Evolutionary conservation across 2,113 vertebrate species (phyloP).

Genomic region (Diadophis punctatus): DNA sequence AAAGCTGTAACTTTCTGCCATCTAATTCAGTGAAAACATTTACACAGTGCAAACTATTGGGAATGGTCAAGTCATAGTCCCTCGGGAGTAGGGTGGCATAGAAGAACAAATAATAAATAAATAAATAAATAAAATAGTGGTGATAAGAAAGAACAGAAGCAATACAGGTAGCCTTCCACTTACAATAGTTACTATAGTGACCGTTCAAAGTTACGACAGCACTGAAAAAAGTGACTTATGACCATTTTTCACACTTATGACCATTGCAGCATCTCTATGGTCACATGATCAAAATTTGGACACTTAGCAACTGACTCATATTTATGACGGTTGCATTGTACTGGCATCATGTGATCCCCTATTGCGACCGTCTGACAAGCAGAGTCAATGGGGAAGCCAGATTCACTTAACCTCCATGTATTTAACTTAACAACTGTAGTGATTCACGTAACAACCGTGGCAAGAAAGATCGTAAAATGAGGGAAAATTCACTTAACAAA

Average conservation of each 20-base stretch:
- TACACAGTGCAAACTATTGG: neutral
- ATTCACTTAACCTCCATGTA: neutral
- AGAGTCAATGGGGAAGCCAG: neutral
- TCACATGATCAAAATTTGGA: neutral
- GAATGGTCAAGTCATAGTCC: neutral
- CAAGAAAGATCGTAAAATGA: neutral
- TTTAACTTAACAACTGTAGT: neutral
- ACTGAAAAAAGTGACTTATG: too few species aligned
- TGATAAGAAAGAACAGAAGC: neutral
- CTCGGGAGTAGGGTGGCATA: too few species aligned
- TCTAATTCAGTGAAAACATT: neutral
- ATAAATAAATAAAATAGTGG: too few species aligned
- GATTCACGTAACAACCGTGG: neutral
- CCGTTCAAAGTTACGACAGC: too few species aligned
- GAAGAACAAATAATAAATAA: too few species aligned
- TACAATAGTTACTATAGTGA: neutral
- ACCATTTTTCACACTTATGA: neutral
- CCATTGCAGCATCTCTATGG: neutral
- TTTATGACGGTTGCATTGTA: neutral
- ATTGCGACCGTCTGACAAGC: neutral
- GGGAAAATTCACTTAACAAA: too few species aligned
- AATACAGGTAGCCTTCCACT: neutral
- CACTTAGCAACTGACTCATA: neutral
- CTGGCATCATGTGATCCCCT: neutral
- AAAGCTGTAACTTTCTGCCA: neutral